Evolutionary conservation across 2,797 vertebrate species (phyloP).

Genomic region (Pangasius djambal): DNA sequence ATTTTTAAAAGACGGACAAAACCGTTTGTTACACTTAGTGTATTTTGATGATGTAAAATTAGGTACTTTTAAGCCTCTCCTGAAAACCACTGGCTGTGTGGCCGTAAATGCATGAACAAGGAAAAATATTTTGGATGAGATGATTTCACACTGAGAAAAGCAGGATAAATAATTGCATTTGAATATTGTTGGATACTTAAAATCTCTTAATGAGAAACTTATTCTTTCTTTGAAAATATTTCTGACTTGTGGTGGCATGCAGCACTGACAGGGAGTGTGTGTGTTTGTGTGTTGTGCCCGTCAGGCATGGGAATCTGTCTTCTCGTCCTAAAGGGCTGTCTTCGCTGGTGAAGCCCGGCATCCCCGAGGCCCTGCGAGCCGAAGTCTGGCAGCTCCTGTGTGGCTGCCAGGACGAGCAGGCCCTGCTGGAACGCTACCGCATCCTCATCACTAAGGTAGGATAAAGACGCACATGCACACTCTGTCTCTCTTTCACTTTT

Average conservation of each 20-base stretch:
- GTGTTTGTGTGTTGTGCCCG: conserved; percentile 3
- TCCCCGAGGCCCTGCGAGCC: conserved; percentile 94
- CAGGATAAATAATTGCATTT: background rate
- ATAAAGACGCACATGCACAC: background rate
- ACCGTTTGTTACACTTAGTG: background rate
- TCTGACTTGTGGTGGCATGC: background rate
- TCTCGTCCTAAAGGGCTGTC: conserved; percentile 87
- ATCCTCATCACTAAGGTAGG: conserved; percentile 96
- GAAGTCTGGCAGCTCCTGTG: conserved; percentile 98
- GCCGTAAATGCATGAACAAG: background rate
- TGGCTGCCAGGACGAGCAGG: conserved; percentile 91
- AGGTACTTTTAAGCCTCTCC: background rate
- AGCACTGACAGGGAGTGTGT: conserved; percentile 25
- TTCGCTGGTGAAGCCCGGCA: conserved; percentile 86
- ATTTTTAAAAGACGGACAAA: background rate
- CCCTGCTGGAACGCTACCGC: conserved; percentile 90
- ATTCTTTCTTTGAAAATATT: background rate
- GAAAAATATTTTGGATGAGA: background rate
- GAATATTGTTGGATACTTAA: background rate
- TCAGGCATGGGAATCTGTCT: conserved; percentile 91
- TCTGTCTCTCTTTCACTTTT: background rate
- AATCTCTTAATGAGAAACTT: background rate
- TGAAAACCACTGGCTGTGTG: background rate
- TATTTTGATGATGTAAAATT: background rate
- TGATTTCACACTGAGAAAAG: background rate